phyloP scores from a whole-genome alignment of 1,140 invertebrate species.

The Hylaeus anthracinus region DNA sequence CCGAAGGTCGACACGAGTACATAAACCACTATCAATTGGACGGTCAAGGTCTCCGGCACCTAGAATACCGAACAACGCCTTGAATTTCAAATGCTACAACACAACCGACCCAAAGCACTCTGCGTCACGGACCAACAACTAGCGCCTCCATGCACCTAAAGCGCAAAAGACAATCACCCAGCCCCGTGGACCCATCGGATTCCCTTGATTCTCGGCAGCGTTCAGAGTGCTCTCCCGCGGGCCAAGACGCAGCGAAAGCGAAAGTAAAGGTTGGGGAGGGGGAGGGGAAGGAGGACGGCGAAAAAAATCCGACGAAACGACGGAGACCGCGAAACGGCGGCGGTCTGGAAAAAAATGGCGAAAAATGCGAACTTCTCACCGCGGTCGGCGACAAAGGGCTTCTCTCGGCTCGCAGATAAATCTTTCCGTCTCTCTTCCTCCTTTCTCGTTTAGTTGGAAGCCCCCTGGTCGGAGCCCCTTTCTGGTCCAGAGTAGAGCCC shows the following conservation, averaged over 20 bases:
- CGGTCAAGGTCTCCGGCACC: too few species aligned
- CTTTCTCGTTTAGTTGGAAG: conserved; percentile 44
- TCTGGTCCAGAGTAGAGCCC: conserved; percentile 41
- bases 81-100: too few species aligned
- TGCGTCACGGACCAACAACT: neutral
- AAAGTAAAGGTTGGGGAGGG: neutral
- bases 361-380: conserved; percentile 81
- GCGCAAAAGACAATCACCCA: neutral
- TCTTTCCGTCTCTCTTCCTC: conserved; percentile 68
- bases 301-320: conserved; percentile 61
- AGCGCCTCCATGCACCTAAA: neutral
- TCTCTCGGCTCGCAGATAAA: conserved; percentile 72
- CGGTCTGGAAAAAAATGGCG: conserved; percentile 74
- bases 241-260: neutral
- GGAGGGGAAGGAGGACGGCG: conserved; percentile 5
- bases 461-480: conserved; percentile 35
- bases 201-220: conserved; percentile 2
- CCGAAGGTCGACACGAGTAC: neutral
- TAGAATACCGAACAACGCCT: too few species aligned
- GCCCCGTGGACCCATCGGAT: neutral
- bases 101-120: too few species aligned
- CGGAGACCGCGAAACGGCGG: conserved; percentile 14
- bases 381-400: conserved; percentile 78
- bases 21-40: too few species aligned
- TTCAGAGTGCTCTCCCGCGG: neutral